Conservation (phyloP, 1,140 invertebrate genomes). For the Drosophila parabipectinata region DNA sequence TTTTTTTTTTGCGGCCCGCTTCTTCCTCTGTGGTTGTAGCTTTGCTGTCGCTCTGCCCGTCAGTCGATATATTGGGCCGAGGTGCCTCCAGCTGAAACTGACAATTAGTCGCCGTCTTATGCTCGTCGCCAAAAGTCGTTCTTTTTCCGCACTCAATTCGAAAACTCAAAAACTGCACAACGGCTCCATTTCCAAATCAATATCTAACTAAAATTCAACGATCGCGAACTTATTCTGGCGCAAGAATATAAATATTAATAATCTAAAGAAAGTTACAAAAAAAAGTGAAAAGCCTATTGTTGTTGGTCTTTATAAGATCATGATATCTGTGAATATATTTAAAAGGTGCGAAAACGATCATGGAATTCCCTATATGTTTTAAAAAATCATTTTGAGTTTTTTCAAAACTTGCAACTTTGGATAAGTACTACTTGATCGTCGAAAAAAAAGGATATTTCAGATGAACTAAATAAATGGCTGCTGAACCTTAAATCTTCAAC, state of each 20-base stretch:
- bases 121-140: slow-evolving; percentile 83
- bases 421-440: not conserved
- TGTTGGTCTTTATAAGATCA: slow-evolving; percentile 30
- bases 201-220: slow-evolving; percentile 9
- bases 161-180: slow-evolving; percentile 56
- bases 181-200: slow-evolving; percentile 11
- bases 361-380: not conserved
- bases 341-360: slow-evolving; percentile 43
- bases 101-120: slow-evolving; percentile 83
- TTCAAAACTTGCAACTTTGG: not conserved
- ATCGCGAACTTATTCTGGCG: slow-evolving; percentile 13
- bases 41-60: slow-evolving; percentile 59
- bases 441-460: not conserved
- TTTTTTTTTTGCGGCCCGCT: slow-evolving; percentile 55
- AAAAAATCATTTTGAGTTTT: not conserved
- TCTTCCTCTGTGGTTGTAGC: slow-evolving; percentile 74
- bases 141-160: slow-evolving; percentile 41
- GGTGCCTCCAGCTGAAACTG: slow-evolving; percentile 68
- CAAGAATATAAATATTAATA: not conserved
- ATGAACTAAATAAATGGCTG: too few relatives aligned
- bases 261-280: not conserved
- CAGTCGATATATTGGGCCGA: slow-evolving; percentile 73
- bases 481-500: too few relatives aligned
- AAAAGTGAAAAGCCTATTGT: slow-evolving; percentile 2
- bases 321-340: slow-evolving; percentile 32